phyloP scores from a whole-genome alignment of 2,888 invertebrate species.

The Leucophora obtusa region DNA sequence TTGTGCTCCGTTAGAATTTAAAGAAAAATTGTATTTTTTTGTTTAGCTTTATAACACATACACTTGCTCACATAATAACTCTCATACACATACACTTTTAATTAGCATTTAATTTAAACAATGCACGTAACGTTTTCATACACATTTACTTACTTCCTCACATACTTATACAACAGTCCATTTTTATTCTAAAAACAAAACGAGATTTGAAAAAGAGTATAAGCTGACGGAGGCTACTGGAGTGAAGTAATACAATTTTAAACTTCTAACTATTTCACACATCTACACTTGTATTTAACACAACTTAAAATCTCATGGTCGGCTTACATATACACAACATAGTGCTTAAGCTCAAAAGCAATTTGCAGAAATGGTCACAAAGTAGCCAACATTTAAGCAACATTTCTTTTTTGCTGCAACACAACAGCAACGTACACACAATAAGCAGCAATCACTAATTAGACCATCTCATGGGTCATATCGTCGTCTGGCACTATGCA shows the following conservation, averaged over 20 bases:
- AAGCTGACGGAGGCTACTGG: background rate
- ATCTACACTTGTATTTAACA: background rate
- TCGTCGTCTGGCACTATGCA: no score
- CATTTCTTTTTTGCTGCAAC: background rate
- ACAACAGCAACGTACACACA: slow-evolving; percentile 12
- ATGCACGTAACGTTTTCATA: slow-evolving; percentile 17
- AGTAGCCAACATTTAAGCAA: slow-evolving; percentile 27
- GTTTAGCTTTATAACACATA: background rate
- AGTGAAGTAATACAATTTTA: slow-evolving; percentile 5
- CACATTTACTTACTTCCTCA: background rate
- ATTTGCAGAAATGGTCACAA: slow-evolving; percentile 38
- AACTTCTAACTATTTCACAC: slow-evolving; percentile 4
- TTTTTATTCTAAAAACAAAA: slow-evolving; percentile 26
- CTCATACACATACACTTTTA: slow-evolving; percentile 32
- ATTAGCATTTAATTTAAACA: slow-evolving; percentile 52
- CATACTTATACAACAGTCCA: slow-evolving; percentile 3
- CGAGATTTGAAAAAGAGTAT: background rate
- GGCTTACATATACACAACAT: slow-evolving; percentile 17
- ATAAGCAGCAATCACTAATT: slow-evolving; percentile 16
- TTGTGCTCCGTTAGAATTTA: background rate
- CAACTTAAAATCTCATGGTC: slow-evolving; percentile 16
- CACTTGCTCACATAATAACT: background rate
- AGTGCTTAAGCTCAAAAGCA: background rate
- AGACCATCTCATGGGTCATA: background rate
- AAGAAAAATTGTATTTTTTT: background rate